Base-by-base conservation (phyloP, 2,113 vertebrate species). In the Excalfactoria chinensis region DNA sequence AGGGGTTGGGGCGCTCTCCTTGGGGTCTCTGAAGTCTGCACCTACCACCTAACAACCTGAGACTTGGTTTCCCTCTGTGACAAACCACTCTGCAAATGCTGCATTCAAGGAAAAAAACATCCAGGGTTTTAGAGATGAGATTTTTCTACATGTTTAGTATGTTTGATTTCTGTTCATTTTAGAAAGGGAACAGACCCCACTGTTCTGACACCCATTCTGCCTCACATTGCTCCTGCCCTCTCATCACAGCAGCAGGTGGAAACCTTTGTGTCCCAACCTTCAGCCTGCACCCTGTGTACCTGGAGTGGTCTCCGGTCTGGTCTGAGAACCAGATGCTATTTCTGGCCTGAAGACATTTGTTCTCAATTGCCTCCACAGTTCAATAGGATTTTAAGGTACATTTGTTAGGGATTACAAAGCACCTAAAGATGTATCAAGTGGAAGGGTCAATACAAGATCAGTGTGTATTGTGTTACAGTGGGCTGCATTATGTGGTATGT, bases 331-430 rank as follows among this genome's bases (percentile, higher is more conserved):
- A 79, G 93, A 81, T 68, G 48, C 81, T 95, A 84, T 93, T 94
- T 89, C 84, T 92, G 71, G 53, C 71, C 72, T 89, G 88, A 94
- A 94, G 84, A 93, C 73, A 89, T 96, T 96, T 95, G 91, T 95
- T 97, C 90, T 94, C 93, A 96, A 92, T 92, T 93, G 90, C 86
- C 91, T 89, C 60, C 49, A 64, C 53, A 90, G 80, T 91, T 94
- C 93, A 93, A 91, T 89, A 68, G 86, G 74, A 76, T 93, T 91
- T 92, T 95, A 95, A 93, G 93, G 86, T 88, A 90, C 88, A 91
- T 94, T 94, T 96, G 93, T 93, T 93, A 90, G 68, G 95, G 89
- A 93, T 96, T 96, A 92, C 93, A 96, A 95, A 95, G 88, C 84
- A 94, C 86, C 95, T 97, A 95, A 95, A 94, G 94, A 95, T 48